These are phyloP conservation scores for Echinometra lucunter DNA, from an alignment of 53 echinoderm and acorn worm species.

Conservation along the genomic window DNA sequence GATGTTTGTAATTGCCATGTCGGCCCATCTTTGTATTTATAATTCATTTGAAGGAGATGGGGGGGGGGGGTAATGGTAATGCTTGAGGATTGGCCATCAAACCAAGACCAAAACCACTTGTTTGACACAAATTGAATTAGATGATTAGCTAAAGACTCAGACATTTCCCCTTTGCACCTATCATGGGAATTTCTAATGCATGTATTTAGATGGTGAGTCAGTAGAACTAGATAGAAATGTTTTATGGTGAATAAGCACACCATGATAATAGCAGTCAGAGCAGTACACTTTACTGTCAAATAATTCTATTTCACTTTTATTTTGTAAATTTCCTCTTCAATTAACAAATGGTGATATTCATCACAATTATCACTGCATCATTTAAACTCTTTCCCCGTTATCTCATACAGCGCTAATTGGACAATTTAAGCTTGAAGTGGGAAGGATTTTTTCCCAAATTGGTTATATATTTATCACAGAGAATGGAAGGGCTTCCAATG, in stretches of 20 bases:
- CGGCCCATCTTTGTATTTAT: slow-evolving; percentile 56
- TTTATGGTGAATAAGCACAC: not conserved
- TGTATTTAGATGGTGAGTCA: not conserved
- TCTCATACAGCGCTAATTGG: not conserved
- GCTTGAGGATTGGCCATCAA: not conserved
- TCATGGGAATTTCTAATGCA: slow-evolving; percentile 18
- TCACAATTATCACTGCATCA: slow-evolving; percentile 11
- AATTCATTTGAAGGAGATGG: slow-evolving; percentile 35
- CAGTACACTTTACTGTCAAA: not conserved
- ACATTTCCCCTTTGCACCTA: not conserved
- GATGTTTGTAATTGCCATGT: slow-evolving; percentile 59
- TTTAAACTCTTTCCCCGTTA: not conserved
- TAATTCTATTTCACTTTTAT: not conserved
- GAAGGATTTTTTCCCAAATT: not conserved
- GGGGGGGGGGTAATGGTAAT: not conserved
- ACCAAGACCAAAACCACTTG: slow-evolving; percentile 54
- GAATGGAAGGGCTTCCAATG: not conserved
- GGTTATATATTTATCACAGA: not conserved
- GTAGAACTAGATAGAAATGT: not conserved
- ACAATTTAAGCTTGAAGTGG: not conserved
- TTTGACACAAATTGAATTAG: slow-evolving; percentile 58
- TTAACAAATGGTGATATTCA: slow-evolving; percentile 32
- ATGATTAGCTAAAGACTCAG: slow-evolving; percentile 41
- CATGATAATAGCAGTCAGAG: slow-evolving; percentile 20
- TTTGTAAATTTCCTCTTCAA: not conserved